These are phyloP conservation scores for Apeira syringaria DNA, from an alignment of 2,888 invertebrate species.

Conservation along the genomic window DNA sequence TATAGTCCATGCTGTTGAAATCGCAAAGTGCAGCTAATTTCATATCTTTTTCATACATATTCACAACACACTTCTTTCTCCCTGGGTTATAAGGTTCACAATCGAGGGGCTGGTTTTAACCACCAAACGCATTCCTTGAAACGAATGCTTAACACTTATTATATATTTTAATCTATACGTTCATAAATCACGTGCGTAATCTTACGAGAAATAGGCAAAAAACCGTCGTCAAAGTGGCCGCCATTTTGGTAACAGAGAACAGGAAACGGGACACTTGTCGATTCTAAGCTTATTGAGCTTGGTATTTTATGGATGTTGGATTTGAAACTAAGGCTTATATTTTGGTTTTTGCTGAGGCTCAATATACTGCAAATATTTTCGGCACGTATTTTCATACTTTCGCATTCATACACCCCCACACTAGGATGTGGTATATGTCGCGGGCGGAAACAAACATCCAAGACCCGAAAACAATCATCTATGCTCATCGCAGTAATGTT, in stretches of 20 bases:
- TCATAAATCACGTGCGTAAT: conserved; percentile 28
- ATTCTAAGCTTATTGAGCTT: not conserved
- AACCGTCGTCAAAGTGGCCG: conserved; percentile 35
- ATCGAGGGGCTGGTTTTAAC: not conserved
- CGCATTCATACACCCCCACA: no score
- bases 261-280: conserved; percentile 37
- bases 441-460: no score
- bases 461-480: no score
- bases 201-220: conserved; percentile 12
- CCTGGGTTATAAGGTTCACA: not conserved
- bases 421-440: no score
- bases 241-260: conserved; percentile 35
- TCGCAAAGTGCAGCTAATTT: not conserved
- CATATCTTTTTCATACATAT: not conserved
- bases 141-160: conserved; percentile 8
- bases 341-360: no score
- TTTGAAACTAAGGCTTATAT: no score
- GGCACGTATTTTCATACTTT: no score
- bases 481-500: no score
- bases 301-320: no score
- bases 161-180: conserved; percentile 9
- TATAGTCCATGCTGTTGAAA: no score
- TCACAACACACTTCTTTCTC: no score
- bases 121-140: conserved; percentile 7
- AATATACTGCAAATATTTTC: no score